These are phyloP conservation scores for Nylanderia fulva DNA, from an alignment of 1,140 invertebrate genomes.

Conservation along the genomic window DNA sequence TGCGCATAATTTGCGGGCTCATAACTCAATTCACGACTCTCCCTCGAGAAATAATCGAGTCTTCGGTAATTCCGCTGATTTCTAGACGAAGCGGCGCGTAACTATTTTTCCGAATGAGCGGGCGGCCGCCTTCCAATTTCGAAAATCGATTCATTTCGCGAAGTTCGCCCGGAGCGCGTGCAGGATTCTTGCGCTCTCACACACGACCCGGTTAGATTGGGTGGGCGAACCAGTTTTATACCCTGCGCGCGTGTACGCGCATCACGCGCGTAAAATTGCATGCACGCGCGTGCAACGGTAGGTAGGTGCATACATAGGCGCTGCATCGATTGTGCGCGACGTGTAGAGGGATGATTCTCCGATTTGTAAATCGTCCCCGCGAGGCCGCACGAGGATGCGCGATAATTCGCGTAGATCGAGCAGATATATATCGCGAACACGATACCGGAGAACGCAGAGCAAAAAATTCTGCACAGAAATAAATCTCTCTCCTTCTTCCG, in stretches of 20 bases:
- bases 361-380: constrained; percentile 16
- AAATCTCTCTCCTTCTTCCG: neutral
- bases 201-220: constrained; percentile 63
- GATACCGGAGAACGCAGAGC: neutral
- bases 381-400: neutral
- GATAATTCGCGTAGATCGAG: constrained; percentile 25
- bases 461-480: neutral
- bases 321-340: constrained; percentile 37
- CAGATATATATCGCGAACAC: neutral
- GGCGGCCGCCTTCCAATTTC: constrained; percentile 67
- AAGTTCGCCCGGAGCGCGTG: constrained; percentile 59
- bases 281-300: constrained; percentile 9
- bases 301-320: no score
- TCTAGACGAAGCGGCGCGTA: constrained; percentile 20
- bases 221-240: constrained; percentile 84
- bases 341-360: constrained; percentile 24
- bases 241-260: constrained; percentile 63
- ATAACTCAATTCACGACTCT: neutral
- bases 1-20: neutral
- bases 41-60: constrained; percentile 36
- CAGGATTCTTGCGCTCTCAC: constrained; percentile 64
- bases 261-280: constrained; percentile 54
- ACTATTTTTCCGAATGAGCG: constrained; percentile 60
- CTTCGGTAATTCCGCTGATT: constrained; percentile 9
- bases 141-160: constrained; percentile 61